Base-by-base conservation (phyloP, 2,888 invertebrate species). In the Sinotaia quadrata region DNA sequence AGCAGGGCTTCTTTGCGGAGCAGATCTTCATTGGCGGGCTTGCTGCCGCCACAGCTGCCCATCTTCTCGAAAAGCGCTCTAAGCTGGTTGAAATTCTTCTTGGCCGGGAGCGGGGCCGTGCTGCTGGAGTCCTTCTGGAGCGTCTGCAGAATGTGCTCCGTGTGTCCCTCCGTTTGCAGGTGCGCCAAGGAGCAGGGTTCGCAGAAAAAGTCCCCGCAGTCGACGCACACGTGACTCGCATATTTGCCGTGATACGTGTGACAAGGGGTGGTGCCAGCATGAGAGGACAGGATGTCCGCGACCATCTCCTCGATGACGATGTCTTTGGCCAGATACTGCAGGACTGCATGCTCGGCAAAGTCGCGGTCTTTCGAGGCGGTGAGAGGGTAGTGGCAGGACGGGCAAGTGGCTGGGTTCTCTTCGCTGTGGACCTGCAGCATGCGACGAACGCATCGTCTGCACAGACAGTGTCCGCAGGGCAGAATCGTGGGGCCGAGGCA, bases 401-500 rank as follows among this genome's bases (percentile, higher is more conserved):
- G n/a, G 51, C 12, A 21, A 24, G 51, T 15, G 27, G 33, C 27
- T 34, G 8, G 5, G 2, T 18, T 27, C 12, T 27, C 33, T 5
- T 8, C n/a, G 54, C 33, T 34, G n/a, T 5, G 54, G 8, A n/a
- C 8, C 8, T 21, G 54, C 58, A 37, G 37, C 4, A 37, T 34
- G 4, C 37, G 33, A 10, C 29, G 58, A n/a, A 58, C 36, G 15
- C 58, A 58, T 58, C 24, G n/a, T n/a, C 37, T 18, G 37, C 58
- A 58, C 8, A 37, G 1, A 15, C 34, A 5, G 37, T 58, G 37
- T 58, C 58, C 37, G 29, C 58, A 58, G 5, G 58, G 37, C 2
- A 58, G 58, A 24, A 37, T 24, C 10, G n/a, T 27, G 2, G 58
- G 58, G 0, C 58, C 58, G 4, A 58, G 58, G 27, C 58, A 58